Evolutionary conservation across 2,113 vertebrate genomes (phyloP), one percentile per base, ranked within the genome.

Genomic region (Tor tambroides): DNA sequence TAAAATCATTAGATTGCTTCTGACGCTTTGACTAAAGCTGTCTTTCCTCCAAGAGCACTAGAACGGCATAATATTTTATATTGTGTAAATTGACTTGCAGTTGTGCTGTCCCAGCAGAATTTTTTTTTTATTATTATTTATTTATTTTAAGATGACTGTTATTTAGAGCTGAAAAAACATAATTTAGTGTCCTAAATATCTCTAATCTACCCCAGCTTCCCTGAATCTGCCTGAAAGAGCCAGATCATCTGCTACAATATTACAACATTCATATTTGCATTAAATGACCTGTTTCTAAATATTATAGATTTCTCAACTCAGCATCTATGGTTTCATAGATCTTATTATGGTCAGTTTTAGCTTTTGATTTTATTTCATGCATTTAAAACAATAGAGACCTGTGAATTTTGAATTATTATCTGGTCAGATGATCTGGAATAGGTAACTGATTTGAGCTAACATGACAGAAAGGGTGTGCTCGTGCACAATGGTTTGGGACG

Each of bases 1-100:
- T 97, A 96, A 97, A 98, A 98, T 98, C 97, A 96, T 99, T 99
- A 98, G 92, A 94, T 91, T 93, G 91, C 71, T 51, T 61, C 86
- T 30, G 51, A 79, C 75, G 43, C 83, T 80, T 80, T 83, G 43
- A 78, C 88, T 89, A 87, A 87, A 87, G 72, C 83, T 87, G 86
- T 87, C 83, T 87, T 82, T 46, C 74, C 83, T 86, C 84, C 49
- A 54, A 71, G 74, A 93, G 89, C 93, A 94, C 93, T 91, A 89
- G 63, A 71, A 94, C 89, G 93, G 94, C 93, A 91, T 92, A 93
- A 94, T 95, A 94, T 93, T 93, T 90, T 93, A 94, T 90, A 89
- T 93, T 90, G 91, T 92, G 91, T 91, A 83, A 87, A 84, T 54
- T 85, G 84, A 89, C 88, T 63, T 85, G 56, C 61, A 82, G 38